Evolutionary conservation across 1,140 invertebrate genomes (phyloP).

Genomic region (fruit fly (Drosophila melanogaster)): DNA sequence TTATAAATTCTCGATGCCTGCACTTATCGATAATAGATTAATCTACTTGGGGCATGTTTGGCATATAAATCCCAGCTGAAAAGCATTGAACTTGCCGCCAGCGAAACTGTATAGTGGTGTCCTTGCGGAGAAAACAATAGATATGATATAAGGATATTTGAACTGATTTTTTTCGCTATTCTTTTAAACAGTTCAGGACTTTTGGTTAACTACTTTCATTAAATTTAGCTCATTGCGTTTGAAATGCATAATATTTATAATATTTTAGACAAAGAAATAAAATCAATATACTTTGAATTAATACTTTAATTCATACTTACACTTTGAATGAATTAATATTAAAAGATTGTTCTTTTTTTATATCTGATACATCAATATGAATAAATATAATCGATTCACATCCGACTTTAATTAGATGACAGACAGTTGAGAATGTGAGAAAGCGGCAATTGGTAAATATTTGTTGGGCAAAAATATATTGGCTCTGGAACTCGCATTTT

Average conservation of each 20-base stretch:
- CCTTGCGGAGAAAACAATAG: not conserved
- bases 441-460: constrained; percentile 49
- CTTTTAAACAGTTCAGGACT: no score
- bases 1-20: constrained; percentile 80
- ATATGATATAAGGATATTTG: not conserved
- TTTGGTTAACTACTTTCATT: no score
- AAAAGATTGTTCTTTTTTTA: not conserved
- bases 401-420: no score
- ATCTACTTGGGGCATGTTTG: constrained; percentile 82
- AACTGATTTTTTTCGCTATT: not conserved
- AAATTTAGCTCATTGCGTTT: no score
- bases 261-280: no score
- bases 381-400: no score
- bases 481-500: constrained; percentile 28
- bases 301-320: no score
- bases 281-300: no score
- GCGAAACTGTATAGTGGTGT: constrained; percentile 4
- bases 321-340: no score
- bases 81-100: constrained; percentile 27
- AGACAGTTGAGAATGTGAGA: not conserved
- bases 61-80: constrained; percentile 59
- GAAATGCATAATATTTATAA: no score
- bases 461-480: constrained; percentile 54
- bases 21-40: constrained; percentile 84
- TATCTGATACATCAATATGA: no score